A percentile compares a stretch with the other conserved stretches of the same genome.
phyloP scores from a whole-genome alignment of 2,888 invertebrate species.

The Pterostichus niger region DNA sequence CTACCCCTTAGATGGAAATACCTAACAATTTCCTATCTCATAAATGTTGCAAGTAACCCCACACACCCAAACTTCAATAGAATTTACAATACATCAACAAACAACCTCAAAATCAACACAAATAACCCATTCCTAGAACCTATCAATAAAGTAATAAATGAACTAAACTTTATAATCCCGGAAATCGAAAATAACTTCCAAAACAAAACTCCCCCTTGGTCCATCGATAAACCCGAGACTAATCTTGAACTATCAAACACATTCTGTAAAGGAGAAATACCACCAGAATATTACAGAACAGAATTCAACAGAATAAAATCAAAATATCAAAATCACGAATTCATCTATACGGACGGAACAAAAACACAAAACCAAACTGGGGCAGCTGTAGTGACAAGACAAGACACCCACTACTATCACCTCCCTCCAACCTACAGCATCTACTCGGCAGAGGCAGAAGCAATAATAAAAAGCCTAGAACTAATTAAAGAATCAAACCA shows the following conservation, averaged over 20 bases:
- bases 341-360: not conserved
- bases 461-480: not conserved
- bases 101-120: not conserved
- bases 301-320: not conserved
- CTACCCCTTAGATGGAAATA: not conserved
- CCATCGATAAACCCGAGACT: too few relatives aligned
- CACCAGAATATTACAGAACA: not conserved
- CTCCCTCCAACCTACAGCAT: not conserved
- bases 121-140: not conserved
- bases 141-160: not conserved
- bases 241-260: not conserved
- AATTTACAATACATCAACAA: too few relatives aligned
- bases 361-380: not conserved
- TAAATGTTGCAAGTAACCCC: not conserved
- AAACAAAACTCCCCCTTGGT: not conserved
- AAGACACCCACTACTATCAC: constrained; percentile 1
- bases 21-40: constrained; percentile 6
- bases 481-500: not conserved
- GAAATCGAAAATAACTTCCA: not conserved
- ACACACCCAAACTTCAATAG: not conserved
- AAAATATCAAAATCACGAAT: not conserved
- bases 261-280: not conserved
- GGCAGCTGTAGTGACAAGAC: not conserved
- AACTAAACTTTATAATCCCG: not conserved
- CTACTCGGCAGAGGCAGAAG: not conserved